Evolutionary conservation across 2,888 invertebrate species (phyloP), one percentile per base, ranked within the genome.

Genomic region (Acleris literana): DNA sequence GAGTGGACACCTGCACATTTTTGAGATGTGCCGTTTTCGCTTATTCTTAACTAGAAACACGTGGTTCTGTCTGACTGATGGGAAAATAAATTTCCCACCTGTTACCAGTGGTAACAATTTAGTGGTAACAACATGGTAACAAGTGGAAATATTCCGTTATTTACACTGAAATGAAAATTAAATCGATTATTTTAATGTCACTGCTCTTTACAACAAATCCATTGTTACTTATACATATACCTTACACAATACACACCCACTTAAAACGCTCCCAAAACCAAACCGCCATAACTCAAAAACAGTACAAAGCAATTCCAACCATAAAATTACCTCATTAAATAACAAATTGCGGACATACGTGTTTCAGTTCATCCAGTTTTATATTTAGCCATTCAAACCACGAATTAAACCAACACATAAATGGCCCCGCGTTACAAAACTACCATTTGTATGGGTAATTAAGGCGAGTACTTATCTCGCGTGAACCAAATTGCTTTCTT

Each of bases 401-500:
- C 68, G 60, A 74, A 75, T 76, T 75, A 73, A 74, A 71, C 72
- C 76, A 72, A 69, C 76, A 73, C 70, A 74, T 77, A 71, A 70
- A 70, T 64, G 71, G 69, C 54, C 25, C 63, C 61, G 75, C 72
- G 64, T 61, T 65, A 70, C 72, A 77, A 77, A 80, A 80, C 77
- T 76, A 80, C 82, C 83, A 82, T 83, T 85, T 77, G 79, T 77
- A 76, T 68, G 68, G 69, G 76, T 78, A 88, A 88, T 88, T 87
- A 87, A 79, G 79, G 78, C 67, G 67, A 71, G 70, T 76, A 82
- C 79, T 85, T 83, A 85, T 79, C 76, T 76, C 76, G 75, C 76
- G 73, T 72, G 73, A 70, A 73, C 76, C 71, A 80, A 85, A 86
- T 88, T 83, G 82, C 85, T 85, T 85, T 86, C 86, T 85, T 86